Evolutionary conservation across 2,888 invertebrate genomes (phyloP), one percentile per base, ranked within the genome.

Genomic region (Tenthredo distinguenda): DNA sequence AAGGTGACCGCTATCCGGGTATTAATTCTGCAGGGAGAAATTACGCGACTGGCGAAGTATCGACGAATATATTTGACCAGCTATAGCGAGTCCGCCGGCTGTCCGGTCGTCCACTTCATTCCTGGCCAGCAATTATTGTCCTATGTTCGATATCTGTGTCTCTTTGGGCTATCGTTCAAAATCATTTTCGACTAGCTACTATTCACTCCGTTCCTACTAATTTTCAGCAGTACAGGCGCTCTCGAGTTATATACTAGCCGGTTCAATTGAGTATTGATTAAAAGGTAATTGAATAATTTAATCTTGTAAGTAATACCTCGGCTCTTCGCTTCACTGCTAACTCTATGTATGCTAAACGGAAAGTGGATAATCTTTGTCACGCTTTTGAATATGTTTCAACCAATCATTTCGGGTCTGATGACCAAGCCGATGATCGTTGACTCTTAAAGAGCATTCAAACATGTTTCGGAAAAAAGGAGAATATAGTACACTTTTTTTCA

Each of bases 181-280:
- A 81, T 81, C 62, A 81, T 81, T 81, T 21, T 55, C 37, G 21
- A 37, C 34, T 40, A 21, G 37, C 81, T 40, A 62, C 37, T 62
- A 21, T 62, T 77, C 77, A 62, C 34, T 31, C 10, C 58, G 62
- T 81, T 6, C 58, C 81, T 62, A 58, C 81, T 81, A 81, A 81
- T 81, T 81, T 81, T 40, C 62, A 62, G n/a, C 81, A 18, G 40
- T 34, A 62, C 62, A n/a, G 37, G 40, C 62, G 18, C 55, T 31
- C 50, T 50, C 31, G 21, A 58, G 58, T 58, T 81, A 58, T 40
- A 81, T 62, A 26, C 62, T 21, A 21, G n/a, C 81, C 62, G n/a
- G 12, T 58, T 81, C 62, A 81, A 81, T 81, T 81, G 21, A 81
- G 62, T 81, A 81, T 81, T 81, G 81, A 81, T 81, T 81, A 81